Conservation (phyloP, 2,797 vertebrate species). For the Apogon talboti region DNA sequence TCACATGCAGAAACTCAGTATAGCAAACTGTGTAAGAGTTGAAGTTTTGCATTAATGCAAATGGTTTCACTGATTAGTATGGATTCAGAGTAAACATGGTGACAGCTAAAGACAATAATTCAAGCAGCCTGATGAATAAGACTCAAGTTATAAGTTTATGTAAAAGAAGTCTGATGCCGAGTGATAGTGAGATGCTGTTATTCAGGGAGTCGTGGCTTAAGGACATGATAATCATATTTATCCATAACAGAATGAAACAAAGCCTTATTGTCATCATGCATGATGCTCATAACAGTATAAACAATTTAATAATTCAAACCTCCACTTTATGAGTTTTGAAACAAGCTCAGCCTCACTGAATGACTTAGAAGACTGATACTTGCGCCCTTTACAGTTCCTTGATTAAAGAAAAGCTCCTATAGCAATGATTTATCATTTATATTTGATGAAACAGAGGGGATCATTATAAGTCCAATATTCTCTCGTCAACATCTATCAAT, state of each 20-base stretch:
- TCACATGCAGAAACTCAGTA: too few relatives aligned
- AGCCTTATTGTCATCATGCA: slow-evolving; percentile 39
- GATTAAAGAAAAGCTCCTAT: slow-evolving; percentile 7
- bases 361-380: neutral
- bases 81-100: slow-evolving; percentile 8
- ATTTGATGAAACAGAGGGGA: slow-evolving; percentile 1
- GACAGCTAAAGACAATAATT: slow-evolving; percentile 8
- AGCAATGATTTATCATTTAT: neutral
- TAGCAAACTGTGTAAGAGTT: too few relatives aligned
- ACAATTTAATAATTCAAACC: slow-evolving; percentile 26
- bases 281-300: slow-evolving; percentile 32
- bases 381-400: neutral
- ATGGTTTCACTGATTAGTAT: slow-evolving; percentile 7
- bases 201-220: slow-evolving; percentile 26
- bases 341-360: slow-evolving; percentile 5
- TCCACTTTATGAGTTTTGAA: slow-evolving; percentile 7
- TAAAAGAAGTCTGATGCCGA: slow-evolving; percentile 23
- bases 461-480: neutral
- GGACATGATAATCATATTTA: slow-evolving; percentile 48
- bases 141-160: slow-evolving; percentile 15
- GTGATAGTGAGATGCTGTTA: slow-evolving; percentile 23
- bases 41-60: neutral
- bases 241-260: slow-evolving; percentile 37
- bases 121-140: slow-evolving; percentile 24
- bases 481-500: slow-evolving; percentile 2